Base-by-base conservation (phyloP, 2,888 invertebrate genomes). In the Electrophaes corylata region DNA sequence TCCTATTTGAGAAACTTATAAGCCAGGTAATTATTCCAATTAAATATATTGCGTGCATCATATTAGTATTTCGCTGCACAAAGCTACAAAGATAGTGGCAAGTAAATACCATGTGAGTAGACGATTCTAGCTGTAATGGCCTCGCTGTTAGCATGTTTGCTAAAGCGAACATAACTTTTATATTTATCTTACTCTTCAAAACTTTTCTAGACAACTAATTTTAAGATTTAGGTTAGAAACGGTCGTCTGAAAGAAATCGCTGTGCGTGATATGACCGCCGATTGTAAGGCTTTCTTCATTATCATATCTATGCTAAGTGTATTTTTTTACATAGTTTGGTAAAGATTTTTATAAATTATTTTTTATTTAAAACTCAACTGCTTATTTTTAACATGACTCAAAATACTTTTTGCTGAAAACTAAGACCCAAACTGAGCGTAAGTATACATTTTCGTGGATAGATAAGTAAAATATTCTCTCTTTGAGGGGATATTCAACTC, bases 401-500 rank as follows among this genome's bases (percentile, higher is more conserved):
- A n/a, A n/a, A n/a, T n/a, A n/a, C n/a, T 5, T 20, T 20, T 29
- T 29, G 10, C 10, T 8, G 10, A 47, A 54, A 56, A 39, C 37
- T 48, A 49, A 44, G 49, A 29, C 50, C 47, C 46, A 43, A 51
- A 57, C 48, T 51, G 33, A 47, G 53, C 49, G n/a, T n/a, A n/a
- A n/a, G n/a, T n/a, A 61, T 56, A 62, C 51, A 62, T 63, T 50
- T 45, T 50, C 49, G 57, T 47, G 51, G 35, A 51, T 45, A 62
- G 61, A 66, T 66, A 64, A 62, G 57, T 50, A 54, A 56, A 60
- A 54, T 60, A 60, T 66, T 55, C 56, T 62, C 56, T 56, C 62
- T 64, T 64, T 62, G 64, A 65, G 58, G 57, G 56, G 33, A n/a
- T n/a, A n/a, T n/a, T n/a, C 44, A 60, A 61, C 62, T 64, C 65